A percentile compares a stretch with the other conserved stretches of the same genome.
These are phyloP conservation scores for Bradypodion pumilum DNA, from an alignment of 2,797 vertebrate species.

Conservation along the genomic window DNA sequence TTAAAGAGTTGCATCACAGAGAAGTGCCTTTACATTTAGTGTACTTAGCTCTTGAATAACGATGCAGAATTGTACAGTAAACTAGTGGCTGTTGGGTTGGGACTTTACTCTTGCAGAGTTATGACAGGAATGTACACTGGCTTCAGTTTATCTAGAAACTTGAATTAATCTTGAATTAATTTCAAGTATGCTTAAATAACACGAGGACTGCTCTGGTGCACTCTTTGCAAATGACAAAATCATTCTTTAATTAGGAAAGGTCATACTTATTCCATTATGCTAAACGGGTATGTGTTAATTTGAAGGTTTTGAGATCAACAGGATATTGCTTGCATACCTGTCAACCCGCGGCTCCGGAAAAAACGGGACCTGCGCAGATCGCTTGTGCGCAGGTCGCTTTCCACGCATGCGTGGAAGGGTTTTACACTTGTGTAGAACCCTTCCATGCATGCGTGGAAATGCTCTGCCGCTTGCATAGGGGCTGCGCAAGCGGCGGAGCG, in stretches of 20 bases:
- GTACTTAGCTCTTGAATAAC: background rate
- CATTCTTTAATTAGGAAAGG: background rate
- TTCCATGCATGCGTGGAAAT: too few species aligned
- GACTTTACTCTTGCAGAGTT: background rate
- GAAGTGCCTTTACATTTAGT: background rate
- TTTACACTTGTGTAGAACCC: too few species aligned
- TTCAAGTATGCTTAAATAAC: background rate
- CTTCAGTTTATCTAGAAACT: background rate
- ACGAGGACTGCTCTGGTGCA: background rate
- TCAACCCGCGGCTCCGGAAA: too few species aligned
- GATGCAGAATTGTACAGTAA: background rate
- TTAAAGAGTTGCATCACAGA: background rate
- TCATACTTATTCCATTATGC: background rate
- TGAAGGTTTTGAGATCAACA: slow-evolving; percentile 4
- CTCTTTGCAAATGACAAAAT: background rate
- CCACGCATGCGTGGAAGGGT: too few species aligned
- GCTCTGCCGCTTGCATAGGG: too few species aligned
- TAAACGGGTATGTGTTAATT: slow-evolving; percentile 15
- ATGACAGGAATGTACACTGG: background rate
- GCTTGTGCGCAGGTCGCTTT: too few species aligned
- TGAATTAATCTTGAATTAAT: background rate
- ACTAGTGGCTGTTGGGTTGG: background rate
- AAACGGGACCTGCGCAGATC: too few species aligned
- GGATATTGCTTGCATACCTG: background rate
- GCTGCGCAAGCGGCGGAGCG: too few species aligned